Evolutionary conservation across 2,113 vertebrate genomes (phyloP).

Genomic region (Spea bombifrons): DNA sequence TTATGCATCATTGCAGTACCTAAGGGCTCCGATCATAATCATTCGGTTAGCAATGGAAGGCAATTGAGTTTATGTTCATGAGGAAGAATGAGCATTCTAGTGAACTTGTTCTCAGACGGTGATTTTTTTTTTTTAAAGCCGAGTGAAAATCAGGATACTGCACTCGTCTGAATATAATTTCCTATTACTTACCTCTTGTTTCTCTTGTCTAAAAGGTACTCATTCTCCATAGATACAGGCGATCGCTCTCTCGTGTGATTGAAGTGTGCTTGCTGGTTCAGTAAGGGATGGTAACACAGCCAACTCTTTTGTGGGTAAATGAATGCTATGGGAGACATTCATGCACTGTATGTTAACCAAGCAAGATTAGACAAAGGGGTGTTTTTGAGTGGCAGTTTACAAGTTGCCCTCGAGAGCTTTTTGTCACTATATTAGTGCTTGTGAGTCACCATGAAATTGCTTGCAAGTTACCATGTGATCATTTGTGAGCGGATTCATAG

Average conservation of each 20-base stretch:
- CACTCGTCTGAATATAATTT: slow-evolving; percentile 41
- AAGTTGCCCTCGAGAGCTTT: too few relatives aligned
- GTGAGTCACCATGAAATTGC: too few relatives aligned
- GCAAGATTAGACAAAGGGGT: too few relatives aligned
- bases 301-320: neutral
- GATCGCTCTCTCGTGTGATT: slow-evolving; percentile 55
- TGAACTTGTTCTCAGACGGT: slow-evolving; percentile 36
- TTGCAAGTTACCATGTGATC: too few relatives aligned
- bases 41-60: slow-evolving; percentile 58
- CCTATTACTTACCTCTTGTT: slow-evolving; percentile 46
- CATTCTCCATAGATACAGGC: slow-evolving; percentile 48
- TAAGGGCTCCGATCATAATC: slow-evolving; percentile 55
- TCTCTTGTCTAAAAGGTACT: slow-evolving; percentile 16
- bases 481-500: too few relatives aligned
- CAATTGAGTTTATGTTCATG: slow-evolving; percentile 56
- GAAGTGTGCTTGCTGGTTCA: slow-evolving; percentile 67
- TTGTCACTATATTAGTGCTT: too few relatives aligned
- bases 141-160: slow-evolving; percentile 36
- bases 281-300: slow-evolving; percentile 52
- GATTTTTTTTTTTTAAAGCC: slow-evolving; percentile 50
- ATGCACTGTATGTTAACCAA: too few relatives aligned
- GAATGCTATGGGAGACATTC: too few relatives aligned
- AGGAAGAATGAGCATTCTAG: slow-evolving; percentile 52
- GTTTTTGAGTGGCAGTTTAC: too few relatives aligned
- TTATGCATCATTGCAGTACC: slow-evolving; percentile 36